These are phyloP conservation scores for Diadema setosum DNA, from an alignment of 35 echinoderm and acorn worm genomes.

Conservation along the genomic window DNA sequence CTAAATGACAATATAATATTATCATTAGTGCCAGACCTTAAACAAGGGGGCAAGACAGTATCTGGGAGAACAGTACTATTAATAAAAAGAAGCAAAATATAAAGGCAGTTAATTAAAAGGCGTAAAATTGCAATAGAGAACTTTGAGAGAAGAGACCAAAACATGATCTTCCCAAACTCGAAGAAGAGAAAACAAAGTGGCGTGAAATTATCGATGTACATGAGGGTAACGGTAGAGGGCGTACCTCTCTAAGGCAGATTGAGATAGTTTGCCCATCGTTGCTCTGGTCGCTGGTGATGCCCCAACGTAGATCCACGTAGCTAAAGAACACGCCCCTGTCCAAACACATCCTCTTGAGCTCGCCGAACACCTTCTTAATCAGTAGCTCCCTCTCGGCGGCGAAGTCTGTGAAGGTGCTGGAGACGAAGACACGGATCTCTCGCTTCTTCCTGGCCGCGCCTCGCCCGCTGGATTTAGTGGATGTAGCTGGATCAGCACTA, in stretches of 20 bases:
- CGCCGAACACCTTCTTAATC: constrained; percentile 85
- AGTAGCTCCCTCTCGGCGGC: constrained; percentile 68
- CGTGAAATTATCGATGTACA: no score
- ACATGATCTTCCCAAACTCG: no score
- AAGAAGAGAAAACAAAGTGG: no score
- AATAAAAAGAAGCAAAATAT: no score
- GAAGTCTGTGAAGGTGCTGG: constrained; percentile 87
- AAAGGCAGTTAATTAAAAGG: no score
- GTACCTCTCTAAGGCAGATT: constrained; percentile 84
- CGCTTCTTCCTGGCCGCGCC: constrained; percentile 50
- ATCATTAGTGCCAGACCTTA: no score
- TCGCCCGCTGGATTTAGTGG: neutral
- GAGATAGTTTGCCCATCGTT: constrained; percentile 69
- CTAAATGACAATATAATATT: no score
- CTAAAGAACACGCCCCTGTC: constrained; percentile 87
- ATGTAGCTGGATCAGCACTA: neutral
- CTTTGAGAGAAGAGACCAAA: no score
- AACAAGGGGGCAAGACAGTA: no score
- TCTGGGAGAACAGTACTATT: no score
- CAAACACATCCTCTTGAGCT: constrained; percentile 72
- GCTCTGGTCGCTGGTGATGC: constrained; percentile 75
- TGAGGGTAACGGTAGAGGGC: no score
- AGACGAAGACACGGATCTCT: constrained; percentile 83
- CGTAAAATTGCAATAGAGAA: no score
- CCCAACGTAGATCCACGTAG: constrained; percentile 92